These are phyloP conservation scores for Aphelenchoides avenae DNA, from an alignment of 1,140 invertebrate genomes.

Conservation along the genomic window DNA sequence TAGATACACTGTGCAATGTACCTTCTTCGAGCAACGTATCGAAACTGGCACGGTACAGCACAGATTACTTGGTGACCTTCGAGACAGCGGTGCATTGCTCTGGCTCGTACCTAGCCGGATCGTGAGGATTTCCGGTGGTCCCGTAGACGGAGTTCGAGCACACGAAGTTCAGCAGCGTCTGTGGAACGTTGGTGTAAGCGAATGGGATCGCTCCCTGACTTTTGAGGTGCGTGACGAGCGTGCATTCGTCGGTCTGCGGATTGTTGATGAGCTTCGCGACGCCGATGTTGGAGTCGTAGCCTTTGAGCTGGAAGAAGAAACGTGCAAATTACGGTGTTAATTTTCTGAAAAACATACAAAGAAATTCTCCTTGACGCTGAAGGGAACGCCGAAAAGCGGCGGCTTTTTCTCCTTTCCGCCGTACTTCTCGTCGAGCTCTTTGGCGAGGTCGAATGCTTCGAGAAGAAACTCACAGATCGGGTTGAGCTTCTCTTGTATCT, in stretches of 20 bases:
- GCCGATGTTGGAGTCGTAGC: constrained; percentile 62
- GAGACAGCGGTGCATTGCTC: no score
- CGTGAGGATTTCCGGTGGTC: constrained; percentile 51
- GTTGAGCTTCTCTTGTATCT: constrained; percentile 37
- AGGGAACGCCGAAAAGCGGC: constrained; percentile 53
- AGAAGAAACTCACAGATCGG: constrained; percentile 31
- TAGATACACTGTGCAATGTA: no score
- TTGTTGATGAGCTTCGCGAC: constrained; percentile 59
- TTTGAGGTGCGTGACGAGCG: constrained; percentile 53
- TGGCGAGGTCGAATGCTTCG: constrained; percentile 38
- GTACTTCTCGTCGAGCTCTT: constrained; percentile 29
- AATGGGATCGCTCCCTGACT: constrained; percentile 62
- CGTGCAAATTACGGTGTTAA: constrained; percentile 1
- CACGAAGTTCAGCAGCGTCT: constrained; percentile 58
- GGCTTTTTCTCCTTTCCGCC: constrained; percentile 37
- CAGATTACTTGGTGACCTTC: no score
- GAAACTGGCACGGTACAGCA: no score
- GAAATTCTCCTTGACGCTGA: constrained; percentile 57
- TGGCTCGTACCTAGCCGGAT: constrained; percentile 12
- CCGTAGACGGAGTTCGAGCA: constrained; percentile 58
- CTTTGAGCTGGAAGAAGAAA: constrained; percentile 52
- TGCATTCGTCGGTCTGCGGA: constrained; percentile 55
- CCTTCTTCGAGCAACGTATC: no score
- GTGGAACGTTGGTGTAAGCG: constrained; percentile 63
- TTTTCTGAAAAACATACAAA: constrained; percentile 32